These are phyloP conservation scores for Pogona vitticeps DNA, from an alignment of 2,113 vertebrate species.

Conservation along the genomic window DNA sequence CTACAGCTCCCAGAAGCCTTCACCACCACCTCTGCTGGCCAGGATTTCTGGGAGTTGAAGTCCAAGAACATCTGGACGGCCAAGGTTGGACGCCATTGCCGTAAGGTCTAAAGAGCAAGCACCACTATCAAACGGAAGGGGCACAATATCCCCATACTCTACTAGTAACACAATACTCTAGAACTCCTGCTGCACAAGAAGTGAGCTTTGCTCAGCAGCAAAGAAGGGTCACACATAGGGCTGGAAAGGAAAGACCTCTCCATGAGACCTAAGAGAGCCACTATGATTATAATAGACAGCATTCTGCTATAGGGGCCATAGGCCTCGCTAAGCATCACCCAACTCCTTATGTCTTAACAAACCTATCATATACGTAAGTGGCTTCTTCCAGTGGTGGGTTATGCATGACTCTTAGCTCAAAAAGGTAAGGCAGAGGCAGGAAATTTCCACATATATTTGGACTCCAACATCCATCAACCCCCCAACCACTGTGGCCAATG, in stretches of 20 bases:
- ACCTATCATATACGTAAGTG: neutral
- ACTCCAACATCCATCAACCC: neutral
- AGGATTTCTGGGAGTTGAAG: too few relatives aligned
- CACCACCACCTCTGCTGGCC: too few relatives aligned
- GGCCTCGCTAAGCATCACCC: neutral
- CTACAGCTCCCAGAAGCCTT: too few relatives aligned
- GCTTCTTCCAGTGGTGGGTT: neutral
- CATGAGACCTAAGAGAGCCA: too few relatives aligned
- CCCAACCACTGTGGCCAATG: neutral
- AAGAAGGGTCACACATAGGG: neutral
- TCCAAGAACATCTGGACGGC: too few relatives aligned
- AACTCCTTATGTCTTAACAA: neutral
- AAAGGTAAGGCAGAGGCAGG: neutral
- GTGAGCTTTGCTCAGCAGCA: neutral
- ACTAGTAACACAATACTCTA: too few relatives aligned
- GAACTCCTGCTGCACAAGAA: neutral
- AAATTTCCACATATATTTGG: neutral
- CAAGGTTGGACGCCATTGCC: too few relatives aligned
- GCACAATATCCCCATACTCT: neutral
- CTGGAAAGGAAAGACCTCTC: too few relatives aligned
- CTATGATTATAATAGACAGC: too few relatives aligned
- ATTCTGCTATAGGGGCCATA: neutral
- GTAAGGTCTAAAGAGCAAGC: too few relatives aligned
- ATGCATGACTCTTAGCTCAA: neutral
- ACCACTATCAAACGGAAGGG: neutral